Conservation (phyloP, 53 echinoderm and acorn worm genomes). For the Echinometra lucunter region DNA sequence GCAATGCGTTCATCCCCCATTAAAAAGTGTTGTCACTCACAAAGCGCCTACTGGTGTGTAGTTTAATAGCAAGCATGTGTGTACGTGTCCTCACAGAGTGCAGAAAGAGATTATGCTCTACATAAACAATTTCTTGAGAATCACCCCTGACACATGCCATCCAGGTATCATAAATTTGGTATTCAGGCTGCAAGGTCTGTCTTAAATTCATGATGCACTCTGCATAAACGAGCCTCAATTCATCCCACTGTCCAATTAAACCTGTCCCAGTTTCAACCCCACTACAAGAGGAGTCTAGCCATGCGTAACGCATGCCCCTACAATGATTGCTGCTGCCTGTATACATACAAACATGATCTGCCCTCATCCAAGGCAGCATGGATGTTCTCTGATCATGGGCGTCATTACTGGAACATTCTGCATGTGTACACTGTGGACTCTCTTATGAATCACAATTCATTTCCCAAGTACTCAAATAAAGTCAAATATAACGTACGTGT, state of each 20-base stretch:
- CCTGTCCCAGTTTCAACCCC: conserved; percentile 53
- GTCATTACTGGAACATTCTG: not conserved
- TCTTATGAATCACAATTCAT: not conserved
- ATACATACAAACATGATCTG: conserved; percentile 33
- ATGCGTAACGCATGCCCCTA: conserved; percentile 8
- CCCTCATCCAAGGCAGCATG: not conserved
- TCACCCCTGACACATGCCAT: not conserved
- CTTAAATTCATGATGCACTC: conserved; percentile 29
- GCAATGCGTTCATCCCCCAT: no score
- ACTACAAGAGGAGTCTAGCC: not conserved
- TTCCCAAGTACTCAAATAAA: not conserved
- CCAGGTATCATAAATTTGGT: conserved; percentile 37
- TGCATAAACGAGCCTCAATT: conserved; percentile 40
- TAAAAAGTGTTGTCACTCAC: no score
- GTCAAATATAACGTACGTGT: no score
- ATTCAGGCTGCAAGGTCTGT: conserved; percentile 37
- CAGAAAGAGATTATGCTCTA: not conserved
- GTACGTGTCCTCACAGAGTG: no score
- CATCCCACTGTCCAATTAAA: conserved; percentile 42
- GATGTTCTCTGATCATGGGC: not conserved
- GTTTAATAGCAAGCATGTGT: no score
- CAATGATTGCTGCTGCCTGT: not conserved
- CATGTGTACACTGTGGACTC: not conserved
- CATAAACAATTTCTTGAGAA: not conserved
- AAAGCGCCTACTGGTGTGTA: no score